phyloP scores from a whole-genome alignment of 2,797 vertebrate genomes.

The Rhadinocentrus ornatus region DNA sequence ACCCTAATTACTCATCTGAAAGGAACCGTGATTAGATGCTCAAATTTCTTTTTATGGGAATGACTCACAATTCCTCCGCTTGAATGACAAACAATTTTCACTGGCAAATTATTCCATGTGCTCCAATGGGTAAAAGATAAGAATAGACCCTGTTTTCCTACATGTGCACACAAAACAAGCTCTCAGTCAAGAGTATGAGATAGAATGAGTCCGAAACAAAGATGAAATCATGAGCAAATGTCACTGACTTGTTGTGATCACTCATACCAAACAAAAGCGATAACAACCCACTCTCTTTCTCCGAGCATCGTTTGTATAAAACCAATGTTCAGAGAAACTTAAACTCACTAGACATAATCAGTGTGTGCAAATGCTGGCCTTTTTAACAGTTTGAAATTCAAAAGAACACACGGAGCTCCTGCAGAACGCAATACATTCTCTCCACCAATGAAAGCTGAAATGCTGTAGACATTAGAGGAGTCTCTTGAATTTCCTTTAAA shows the following conservation, averaged over 20 bases:
- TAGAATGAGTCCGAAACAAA: constrained; percentile 22
- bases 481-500: constrained; percentile 79
- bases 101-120: constrained; percentile 62
- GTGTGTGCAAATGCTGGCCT: constrained; percentile 55
- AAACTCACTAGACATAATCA: constrained; percentile 56
- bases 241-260: constrained; percentile 28
- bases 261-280: constrained; percentile 18
- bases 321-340: constrained; percentile 39
- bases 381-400: constrained; percentile 59
- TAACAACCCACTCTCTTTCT: constrained; percentile 11
- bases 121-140: constrained; percentile 38
- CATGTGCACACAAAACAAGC: constrained; percentile 47
- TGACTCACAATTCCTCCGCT: constrained; percentile 67
- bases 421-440: constrained; percentile 57
- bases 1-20: constrained; percentile 76
- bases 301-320: constrained; percentile 17
- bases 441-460: constrained; percentile 64
- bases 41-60: constrained; percentile 70
- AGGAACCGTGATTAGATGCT: constrained; percentile 73
- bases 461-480: constrained; percentile 75
- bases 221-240: constrained; percentile 8
- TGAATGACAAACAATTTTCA: constrained; percentile 70
- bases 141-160: constrained; percentile 60
- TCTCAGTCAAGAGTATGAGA: constrained; percentile 22
- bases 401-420: constrained; percentile 50